A percentile compares a stretch with the other conserved stretches of the same genome.
These are phyloP conservation scores for Tigriopus californicus DNA, from an alignment of 2,888 invertebrate genomes.

Conservation along the genomic window DNA sequence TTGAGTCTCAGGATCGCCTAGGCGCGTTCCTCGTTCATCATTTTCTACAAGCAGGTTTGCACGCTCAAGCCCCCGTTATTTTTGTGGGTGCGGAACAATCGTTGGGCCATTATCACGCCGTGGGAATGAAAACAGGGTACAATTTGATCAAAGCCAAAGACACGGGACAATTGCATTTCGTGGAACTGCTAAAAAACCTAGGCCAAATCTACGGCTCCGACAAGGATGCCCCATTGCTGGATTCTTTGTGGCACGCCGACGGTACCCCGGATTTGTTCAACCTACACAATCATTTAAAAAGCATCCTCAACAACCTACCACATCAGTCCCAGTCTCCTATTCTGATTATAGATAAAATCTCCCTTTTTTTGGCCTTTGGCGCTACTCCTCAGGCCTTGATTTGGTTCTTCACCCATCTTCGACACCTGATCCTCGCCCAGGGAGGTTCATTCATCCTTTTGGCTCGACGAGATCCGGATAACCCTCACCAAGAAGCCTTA, in stretches of 20 bases:
- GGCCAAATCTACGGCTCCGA: background rate
- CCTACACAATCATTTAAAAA: background rate
- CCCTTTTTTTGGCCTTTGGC: background rate
- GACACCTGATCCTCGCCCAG: background rate
- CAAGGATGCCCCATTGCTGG: background rate
- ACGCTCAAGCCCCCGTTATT: background rate
- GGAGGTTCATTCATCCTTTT: background rate
- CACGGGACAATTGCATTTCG: background rate
- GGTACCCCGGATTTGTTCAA: background rate
- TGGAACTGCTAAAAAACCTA: background rate
- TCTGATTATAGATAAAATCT: slow-evolving; percentile 2
- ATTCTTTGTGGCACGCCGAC: background rate
- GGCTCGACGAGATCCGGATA: background rate
- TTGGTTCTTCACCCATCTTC: background rate
- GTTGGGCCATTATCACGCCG: slow-evolving; percentile 3
- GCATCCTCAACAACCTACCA: background rate
- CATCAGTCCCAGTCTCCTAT: background rate
- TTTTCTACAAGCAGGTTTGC: background rate
- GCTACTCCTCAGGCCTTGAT: background rate
- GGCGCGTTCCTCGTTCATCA: background rate
- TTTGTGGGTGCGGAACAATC: background rate
- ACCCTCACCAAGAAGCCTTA: background rate
- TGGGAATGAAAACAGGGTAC: background rate
- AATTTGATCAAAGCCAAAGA: background rate
- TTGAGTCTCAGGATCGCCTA: background rate